Percentiles rank a stretch among this genome's conserved stretches.
Conservation (phyloP, 2,888 invertebrate species). For the Troides helena region DNA sequence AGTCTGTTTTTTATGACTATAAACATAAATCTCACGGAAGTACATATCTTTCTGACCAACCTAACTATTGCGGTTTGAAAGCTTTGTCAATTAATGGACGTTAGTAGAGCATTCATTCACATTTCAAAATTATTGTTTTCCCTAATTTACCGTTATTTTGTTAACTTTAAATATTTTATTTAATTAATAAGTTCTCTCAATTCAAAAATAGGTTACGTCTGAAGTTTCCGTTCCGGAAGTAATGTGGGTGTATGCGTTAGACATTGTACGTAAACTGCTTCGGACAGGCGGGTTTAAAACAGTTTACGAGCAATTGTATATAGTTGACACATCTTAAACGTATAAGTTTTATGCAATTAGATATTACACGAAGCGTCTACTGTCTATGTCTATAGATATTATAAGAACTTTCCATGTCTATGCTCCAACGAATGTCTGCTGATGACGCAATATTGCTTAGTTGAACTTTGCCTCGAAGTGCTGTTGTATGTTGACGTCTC, state of each 20-base stretch:
- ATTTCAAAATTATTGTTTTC: no score
- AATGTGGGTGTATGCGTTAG: background rate
- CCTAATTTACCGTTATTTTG: no score
- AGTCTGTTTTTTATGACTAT: no score
- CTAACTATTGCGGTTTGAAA: no score
- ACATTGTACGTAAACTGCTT: constrained; percentile 2
- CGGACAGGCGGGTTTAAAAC: constrained; percentile 8
- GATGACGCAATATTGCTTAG: no score
- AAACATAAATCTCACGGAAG: no score
- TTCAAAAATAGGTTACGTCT: background rate
- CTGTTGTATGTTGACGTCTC: background rate
- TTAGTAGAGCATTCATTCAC: no score
- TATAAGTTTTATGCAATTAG: background rate
- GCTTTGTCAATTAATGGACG: no score
- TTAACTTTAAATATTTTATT: no score
- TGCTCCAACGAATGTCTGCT: background rate
- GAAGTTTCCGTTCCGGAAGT: background rate
- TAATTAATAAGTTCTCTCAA: no score
- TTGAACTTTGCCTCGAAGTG: background rate
- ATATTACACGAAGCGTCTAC: background rate
- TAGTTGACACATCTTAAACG: constrained; percentile 7
- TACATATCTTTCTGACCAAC: no score
- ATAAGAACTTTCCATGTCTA: background rate
- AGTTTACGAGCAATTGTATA: constrained; percentile 18
- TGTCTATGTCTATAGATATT: background rate